Percentiles rank a stretch among this genome's conserved stretches.
Evolutionary conservation across 2,113 vertebrate species (phyloP).

Genomic region (Echinops telfairi): DNA sequence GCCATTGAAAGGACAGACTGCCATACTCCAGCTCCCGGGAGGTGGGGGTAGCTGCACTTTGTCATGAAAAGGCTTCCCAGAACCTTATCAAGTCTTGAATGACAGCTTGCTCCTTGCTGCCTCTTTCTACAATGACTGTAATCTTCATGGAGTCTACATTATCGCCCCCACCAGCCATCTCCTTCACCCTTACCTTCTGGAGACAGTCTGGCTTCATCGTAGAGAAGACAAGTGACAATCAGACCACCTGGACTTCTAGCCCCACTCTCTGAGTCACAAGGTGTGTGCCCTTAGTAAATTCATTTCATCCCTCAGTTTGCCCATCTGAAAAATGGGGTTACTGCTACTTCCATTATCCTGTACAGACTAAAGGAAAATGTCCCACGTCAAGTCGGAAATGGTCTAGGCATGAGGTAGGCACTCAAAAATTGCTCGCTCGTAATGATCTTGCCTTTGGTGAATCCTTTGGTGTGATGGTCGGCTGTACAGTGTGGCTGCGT

Average conservation of each 20-base stretch:
- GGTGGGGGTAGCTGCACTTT: not conserved
- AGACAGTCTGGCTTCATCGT: not conserved
- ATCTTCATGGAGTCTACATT: not conserved
- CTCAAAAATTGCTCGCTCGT: not conserved
- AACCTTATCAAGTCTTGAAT: not conserved
- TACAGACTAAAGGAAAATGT: not conserved
- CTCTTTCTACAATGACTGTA: not conserved
- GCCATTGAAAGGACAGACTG: not conserved
- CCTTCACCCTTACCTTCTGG: conserved; percentile 6
- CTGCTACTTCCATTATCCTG: not conserved
- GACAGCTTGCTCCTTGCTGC: not conserved
- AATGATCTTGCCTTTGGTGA: not conserved
- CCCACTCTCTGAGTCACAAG: not conserved
- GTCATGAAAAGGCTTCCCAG: not conserved
- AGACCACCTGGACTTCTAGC: not conserved
- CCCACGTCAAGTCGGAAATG: not conserved
- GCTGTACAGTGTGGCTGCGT: not conserved
- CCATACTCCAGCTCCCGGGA: not conserved
- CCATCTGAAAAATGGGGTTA: not conserved
- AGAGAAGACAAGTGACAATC: conserved; percentile 15
- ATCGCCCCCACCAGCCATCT: not conserved
- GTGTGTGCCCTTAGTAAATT: not conserved
- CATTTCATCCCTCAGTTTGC: not conserved
- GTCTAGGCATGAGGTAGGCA: accelerated
- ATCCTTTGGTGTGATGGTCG: not conserved